Evolutionary conservation across 2,888 invertebrate species (phyloP).

Genomic region (Biston stratarius): DNA sequence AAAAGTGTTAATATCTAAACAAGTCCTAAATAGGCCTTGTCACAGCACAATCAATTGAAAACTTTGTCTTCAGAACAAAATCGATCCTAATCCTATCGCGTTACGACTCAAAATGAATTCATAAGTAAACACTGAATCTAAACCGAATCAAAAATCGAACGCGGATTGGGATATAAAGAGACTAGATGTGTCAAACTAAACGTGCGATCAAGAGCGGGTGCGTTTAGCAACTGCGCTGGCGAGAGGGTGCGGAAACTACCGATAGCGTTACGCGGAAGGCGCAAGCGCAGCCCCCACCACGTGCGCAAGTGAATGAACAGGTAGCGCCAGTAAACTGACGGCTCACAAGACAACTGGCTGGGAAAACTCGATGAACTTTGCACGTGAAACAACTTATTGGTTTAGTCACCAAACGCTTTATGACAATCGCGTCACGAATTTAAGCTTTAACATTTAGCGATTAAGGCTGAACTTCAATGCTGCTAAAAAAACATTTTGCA

Average conservation of each 20-base stretch:
- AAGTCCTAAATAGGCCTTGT: constrained; percentile 24
- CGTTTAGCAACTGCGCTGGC: constrained; percentile 82
- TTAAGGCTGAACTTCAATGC: constrained; percentile 19
- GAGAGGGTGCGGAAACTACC: constrained; percentile 84
- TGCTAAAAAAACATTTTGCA: constrained; percentile 13
- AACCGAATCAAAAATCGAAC: constrained; percentile 49
- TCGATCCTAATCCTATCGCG: constrained; percentile 18
- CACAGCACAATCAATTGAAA: constrained; percentile 35
- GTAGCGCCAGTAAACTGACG: constrained; percentile 74
- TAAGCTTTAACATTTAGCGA: constrained; percentile 23
- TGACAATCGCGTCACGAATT: constrained; percentile 27
- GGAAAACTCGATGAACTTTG: constrained; percentile 48
- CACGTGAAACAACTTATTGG: constrained; percentile 43
- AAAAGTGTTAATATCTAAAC: constrained; percentile 12
- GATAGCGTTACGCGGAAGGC: constrained; percentile 85
- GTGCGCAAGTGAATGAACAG: constrained; percentile 79
- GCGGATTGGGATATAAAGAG: constrained; percentile 52
- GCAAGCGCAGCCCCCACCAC: constrained; percentile 77
- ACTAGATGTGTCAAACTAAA: constrained; percentile 74
- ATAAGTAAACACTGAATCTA: constrained; percentile 44
- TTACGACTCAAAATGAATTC: constrained; percentile 16
- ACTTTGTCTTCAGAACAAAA: constrained; percentile 15
- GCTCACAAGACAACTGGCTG: constrained; percentile 49
- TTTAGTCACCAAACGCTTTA: constrained; percentile 32
- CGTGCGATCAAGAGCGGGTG: constrained; percentile 83